Percentiles rank a stretch among this genome's conserved stretches.
These are phyloP conservation scores for Nycticryphes semicollaris DNA, from an alignment of 2,113 vertebrate genomes.

Conservation along the genomic window DNA sequence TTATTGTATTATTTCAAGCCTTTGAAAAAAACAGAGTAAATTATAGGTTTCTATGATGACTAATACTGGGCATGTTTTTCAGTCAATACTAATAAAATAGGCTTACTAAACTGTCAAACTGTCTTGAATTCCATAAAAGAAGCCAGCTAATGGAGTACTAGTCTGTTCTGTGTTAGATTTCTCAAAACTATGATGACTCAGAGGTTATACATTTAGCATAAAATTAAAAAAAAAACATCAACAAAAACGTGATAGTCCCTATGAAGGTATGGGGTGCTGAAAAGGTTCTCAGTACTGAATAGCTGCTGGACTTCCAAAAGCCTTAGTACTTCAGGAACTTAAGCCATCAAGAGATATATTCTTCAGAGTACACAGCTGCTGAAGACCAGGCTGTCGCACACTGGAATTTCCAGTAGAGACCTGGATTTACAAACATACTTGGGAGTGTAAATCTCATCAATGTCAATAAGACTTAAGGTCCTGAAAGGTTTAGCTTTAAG, in stretches of 20 bases:
- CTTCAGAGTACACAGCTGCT: neutral
- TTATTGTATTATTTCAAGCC: neutral
- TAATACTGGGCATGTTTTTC: neutral
- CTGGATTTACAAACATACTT: neutral
- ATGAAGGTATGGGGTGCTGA: neutral
- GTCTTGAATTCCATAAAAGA: neutral
- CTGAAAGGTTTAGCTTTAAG: neutral
- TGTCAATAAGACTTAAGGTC: neutral
- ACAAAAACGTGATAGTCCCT: neutral
- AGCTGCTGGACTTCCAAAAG: neutral
- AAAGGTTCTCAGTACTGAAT: neutral
- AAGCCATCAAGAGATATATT: neutral
- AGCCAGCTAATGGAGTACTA: neutral
- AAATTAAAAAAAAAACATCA: neutral
- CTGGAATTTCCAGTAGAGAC: neutral
- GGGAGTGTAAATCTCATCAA: neutral
- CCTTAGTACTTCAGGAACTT: neutral
- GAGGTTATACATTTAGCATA: neutral
- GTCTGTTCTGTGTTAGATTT: neutral
- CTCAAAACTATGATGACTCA: neutral
- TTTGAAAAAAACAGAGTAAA: constrained; percentile 8
- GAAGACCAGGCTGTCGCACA: neutral
- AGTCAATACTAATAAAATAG: neutral
- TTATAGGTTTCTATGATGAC: neutral
- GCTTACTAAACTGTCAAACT: neutral